These are phyloP conservation scores for Trichechus manatus DNA, from an alignment of 2,113 vertebrate genomes.

Conservation along the genomic window DNA sequence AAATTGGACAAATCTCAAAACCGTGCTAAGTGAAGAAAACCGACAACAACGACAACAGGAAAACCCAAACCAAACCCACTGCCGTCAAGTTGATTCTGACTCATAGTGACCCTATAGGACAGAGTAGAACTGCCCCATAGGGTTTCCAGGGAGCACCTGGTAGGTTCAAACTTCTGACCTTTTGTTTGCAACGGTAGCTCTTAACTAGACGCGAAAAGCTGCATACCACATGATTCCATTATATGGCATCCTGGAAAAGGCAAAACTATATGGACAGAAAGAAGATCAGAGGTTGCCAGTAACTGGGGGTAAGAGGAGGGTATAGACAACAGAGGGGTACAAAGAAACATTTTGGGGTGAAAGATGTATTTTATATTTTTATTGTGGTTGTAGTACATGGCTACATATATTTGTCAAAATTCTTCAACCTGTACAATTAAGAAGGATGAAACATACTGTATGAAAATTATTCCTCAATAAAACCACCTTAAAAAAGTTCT, in stretches of 20 bases:
- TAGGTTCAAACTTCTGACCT: no score
- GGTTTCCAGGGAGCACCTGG: no score
- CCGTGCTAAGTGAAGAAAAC: background rate
- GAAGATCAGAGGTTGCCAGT: background rate
- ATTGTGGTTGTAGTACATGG: background rate
- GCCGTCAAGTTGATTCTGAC: no score
- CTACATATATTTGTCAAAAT: background rate
- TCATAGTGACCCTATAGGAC: no score
- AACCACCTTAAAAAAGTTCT: background rate
- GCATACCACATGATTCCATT: background rate
- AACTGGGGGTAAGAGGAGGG: background rate
- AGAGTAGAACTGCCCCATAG: no score
- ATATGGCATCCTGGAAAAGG: background rate
- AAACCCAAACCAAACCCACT: no score
- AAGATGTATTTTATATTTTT: background rate
- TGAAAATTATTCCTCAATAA: constrained; percentile 4
- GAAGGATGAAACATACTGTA: background rate
- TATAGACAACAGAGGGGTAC: background rate
- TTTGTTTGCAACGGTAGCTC: no score
- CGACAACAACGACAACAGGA: no score
- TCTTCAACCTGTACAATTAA: background rate
- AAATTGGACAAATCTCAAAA: background rate
- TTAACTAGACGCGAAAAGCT: background rate
- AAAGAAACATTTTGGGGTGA: background rate
- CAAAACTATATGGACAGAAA: background rate